Base-by-base conservation (phyloP, 2,888 invertebrate genomes). In the Phortica magna region DNA sequence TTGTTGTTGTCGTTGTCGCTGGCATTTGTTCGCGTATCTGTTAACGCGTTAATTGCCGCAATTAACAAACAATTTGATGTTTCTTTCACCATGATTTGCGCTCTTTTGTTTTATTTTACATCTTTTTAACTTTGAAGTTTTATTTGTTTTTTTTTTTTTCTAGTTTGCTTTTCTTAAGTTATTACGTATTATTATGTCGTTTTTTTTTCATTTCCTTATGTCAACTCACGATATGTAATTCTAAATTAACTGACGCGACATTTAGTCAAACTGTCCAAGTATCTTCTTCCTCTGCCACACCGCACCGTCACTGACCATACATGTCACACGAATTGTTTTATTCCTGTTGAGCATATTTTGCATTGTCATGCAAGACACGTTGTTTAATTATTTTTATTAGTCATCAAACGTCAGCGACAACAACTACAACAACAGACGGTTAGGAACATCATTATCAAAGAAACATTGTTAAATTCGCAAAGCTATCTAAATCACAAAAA, bases 31-130 rank as follows among this genome's bases (percentile, higher is more conserved):
- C 59, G 74, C 76, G 70, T 76, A 65, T 78, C 75, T 76, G 76
- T 82, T 73, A 79, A 75, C 75, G 76, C 79, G 65, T 78, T 86
- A 88, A 85, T 86, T 83, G 73, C 75, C 73, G 42, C 84, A 83
- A 88, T 85, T 83, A 81, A 83, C 81, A 76, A 80, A 68, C 78
- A 78, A 83, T 82, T 22, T 61, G 19, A 22, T 61, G 61, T 22
- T 22, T 61, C 61, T 61, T 61, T 61, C 61, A 61, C 61, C 10
- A 61, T 61, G 22, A 61, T 61, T 61, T 19, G 19, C 17, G 22
- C 61, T 61, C 61, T 61, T 61, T 61, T 61, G 61, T 61, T 61
- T 61, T 61, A 61, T 61, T 61, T 59, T 59, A 19, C 17, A 19
- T 19, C 65, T 57, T 82, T 80, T 81, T 31, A 31, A 70, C 71